Conservation (phyloP, 2,888 invertebrate genomes). For the Microplitis deprimator region DNA sequence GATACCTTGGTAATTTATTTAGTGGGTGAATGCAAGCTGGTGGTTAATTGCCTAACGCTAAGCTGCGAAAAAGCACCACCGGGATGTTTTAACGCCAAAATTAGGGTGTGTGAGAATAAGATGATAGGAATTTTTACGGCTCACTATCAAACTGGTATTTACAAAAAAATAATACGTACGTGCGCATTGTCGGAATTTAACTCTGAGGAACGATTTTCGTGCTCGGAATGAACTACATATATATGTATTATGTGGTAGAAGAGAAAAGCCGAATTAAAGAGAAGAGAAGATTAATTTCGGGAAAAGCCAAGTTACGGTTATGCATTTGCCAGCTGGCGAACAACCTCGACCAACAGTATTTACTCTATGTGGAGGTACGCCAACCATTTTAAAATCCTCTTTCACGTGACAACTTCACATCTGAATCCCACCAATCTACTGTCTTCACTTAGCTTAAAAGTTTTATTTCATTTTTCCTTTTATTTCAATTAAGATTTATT, state of each 20-base stretch:
- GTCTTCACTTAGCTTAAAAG: neutral
- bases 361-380: conserved; percentile 18
- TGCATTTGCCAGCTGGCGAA: conserved; percentile 48
- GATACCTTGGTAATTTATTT: conserved; percentile 55
- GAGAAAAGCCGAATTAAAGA: conserved; percentile 17
- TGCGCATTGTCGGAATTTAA: conserved; percentile 32
- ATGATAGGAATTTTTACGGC: conserved; percentile 28
- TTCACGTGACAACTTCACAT: conserved; percentile 12
- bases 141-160: conserved; percentile 22
- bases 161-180: conserved; percentile 12
- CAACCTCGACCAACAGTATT: conserved; percentile 18
- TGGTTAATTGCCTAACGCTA: conserved; percentile 65
- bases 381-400: conserved; percentile 12
- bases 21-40: conserved; percentile 55
- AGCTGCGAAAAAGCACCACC: conserved; percentile 62
- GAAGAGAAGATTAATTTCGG: conserved; percentile 34
- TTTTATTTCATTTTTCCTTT: neutral
- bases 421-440: conserved; percentile 1
- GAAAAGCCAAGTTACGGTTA: conserved; percentile 48
- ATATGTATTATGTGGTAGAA: neutral
- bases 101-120: conserved; percentile 23
- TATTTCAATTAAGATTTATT: neutral
- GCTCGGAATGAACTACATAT: conserved; percentile 26
- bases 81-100: conserved; percentile 34
- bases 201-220: conserved; percentile 41